A percentile compares a stretch with the other conserved stretches of the same genome.
Evolutionary conservation across 2,888 invertebrate species (phyloP).

Genomic region (Catocala fraxini): DNA sequence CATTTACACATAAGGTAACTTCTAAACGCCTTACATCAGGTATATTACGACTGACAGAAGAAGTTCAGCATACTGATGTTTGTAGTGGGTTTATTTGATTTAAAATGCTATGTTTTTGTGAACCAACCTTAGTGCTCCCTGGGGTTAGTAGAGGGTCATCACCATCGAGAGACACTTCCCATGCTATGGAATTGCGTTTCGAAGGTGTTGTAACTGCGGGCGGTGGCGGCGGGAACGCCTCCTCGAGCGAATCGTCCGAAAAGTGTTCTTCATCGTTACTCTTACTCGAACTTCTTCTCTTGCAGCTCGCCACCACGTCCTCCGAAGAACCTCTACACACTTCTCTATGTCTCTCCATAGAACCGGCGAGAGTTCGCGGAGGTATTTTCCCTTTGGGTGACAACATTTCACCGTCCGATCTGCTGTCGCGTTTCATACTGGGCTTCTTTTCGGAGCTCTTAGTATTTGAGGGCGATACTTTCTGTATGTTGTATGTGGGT

Average conservation of each 20-base stretch:
- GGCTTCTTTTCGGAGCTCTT: constrained; percentile 73
- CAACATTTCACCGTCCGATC: constrained; percentile 79
- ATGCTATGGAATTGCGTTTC: constrained; percentile 94
- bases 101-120: no score
- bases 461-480: constrained; percentile 78
- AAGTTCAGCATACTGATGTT: no score
- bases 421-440: constrained; percentile 72
- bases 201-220: constrained; percentile 87
- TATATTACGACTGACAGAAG: no score
- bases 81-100: no score
- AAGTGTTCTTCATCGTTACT: constrained; percentile 88
- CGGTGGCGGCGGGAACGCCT: constrained; percentile 90
- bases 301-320: constrained; percentile 75
- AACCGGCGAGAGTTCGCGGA: constrained; percentile 90
- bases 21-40: no score
- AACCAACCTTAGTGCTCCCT: constrained; percentile 89
- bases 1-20: no score
- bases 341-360: constrained; percentile 93
- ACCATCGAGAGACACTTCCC: constrained; percentile 94
- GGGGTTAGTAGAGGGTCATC: constrained; percentile 90
- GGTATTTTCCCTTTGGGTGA: constrained; percentile 88
- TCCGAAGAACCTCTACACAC: constrained; percentile 90
- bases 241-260: constrained; percentile 95
- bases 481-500: constrained; percentile 76
- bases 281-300: constrained; percentile 71